A percentile compares a stretch with the other conserved stretches of the same genome.
Evolutionary conservation across 2,797 vertebrate species (phyloP).

Genomic region (Stomatorhinus walkeri): DNA sequence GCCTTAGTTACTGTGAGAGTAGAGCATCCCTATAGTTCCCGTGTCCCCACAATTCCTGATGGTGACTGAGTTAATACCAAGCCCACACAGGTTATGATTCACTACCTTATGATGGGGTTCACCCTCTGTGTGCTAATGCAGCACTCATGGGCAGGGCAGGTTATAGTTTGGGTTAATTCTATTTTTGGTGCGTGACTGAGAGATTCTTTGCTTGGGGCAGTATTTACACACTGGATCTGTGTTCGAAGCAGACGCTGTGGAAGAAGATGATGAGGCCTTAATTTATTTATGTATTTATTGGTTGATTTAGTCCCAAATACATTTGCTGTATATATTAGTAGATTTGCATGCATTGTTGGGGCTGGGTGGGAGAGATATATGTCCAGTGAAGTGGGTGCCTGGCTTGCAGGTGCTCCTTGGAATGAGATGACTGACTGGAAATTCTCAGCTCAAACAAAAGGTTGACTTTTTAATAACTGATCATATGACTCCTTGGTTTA

Average conservation of each 20-base stretch:
- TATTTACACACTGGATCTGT: not conserved
- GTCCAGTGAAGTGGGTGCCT: conserved; percentile 15
- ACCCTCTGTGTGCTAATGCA: not conserved
- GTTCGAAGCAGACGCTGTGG: not conserved
- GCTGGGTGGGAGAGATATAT: conserved; percentile 19
- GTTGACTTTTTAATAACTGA: not conserved
- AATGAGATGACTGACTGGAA: not conserved
- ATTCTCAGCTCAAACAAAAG: not conserved
- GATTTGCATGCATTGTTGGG: not conserved
- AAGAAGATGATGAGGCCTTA: conserved; percentile 20
- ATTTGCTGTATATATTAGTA: not conserved
- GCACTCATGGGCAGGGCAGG: not conserved
- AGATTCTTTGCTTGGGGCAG: not conserved
- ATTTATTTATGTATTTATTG: conserved; percentile 34
- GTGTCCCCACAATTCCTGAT: not conserved
- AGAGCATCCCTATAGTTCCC: not conserved
- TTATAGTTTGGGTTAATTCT: not conserved
- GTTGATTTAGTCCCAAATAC: conserved; percentile 13
- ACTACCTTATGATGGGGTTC: not conserved
- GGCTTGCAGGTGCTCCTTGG: not conserved
- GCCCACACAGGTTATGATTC: not conserved
- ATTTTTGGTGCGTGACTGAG: not conserved
- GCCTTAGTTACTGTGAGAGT: conserved; percentile 23
- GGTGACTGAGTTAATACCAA: not conserved
- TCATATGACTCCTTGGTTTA: not conserved